Evolutionary conservation across 2,113 vertebrate genomes (phyloP), one percentile per base, ranked within the genome.

Genomic region (Pelvicachromis taeniatus): DNA sequence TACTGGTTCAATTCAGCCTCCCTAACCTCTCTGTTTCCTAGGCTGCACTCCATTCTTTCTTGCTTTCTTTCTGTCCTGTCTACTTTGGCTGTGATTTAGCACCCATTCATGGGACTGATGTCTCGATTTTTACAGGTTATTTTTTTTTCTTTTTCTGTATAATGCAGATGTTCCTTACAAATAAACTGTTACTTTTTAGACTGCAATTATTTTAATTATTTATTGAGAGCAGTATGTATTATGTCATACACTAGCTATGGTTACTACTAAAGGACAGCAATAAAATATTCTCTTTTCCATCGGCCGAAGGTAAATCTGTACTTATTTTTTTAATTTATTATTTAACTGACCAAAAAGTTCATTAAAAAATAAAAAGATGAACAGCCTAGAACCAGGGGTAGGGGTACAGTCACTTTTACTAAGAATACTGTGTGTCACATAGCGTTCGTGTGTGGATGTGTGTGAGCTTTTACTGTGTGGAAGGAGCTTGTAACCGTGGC

Each of bases 401-500:
- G 81, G 55, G 80, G 77, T 75, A 77, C 53, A 93, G 65, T 83
- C 88, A 75, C 53, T 59, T 75, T 80, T 80, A 82, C 33, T 38
- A 50, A 61, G 61, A 80, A 19, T 33, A 48, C n/a, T 31, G 68
- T 40, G 26, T 59, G 45, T 21, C 29, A 45, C 12, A 80, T 84
- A 83, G 14, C 29, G 42, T 80, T 14, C 48, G 42, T 54, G 33
- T 50, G 7, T 52, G 54, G 17, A 80, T 33, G 40, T 61, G 48
- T 16, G 65, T 23, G 14, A 83, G 83, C 85, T 73, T 86, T 89
- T 83, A 68, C 87, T 79, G 85, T 82, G 38, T 87, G 52, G 78
- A 55, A 85, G 84, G 87, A 92, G 91, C 92, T 84, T 82, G 84
- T 85, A 88, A 78, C 73, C 58, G 7, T 68, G 31, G 89, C 83